Evolutionary conservation across 2,113 vertebrate species (phyloP).

Genomic region (Chaetura pelagica): DNA sequence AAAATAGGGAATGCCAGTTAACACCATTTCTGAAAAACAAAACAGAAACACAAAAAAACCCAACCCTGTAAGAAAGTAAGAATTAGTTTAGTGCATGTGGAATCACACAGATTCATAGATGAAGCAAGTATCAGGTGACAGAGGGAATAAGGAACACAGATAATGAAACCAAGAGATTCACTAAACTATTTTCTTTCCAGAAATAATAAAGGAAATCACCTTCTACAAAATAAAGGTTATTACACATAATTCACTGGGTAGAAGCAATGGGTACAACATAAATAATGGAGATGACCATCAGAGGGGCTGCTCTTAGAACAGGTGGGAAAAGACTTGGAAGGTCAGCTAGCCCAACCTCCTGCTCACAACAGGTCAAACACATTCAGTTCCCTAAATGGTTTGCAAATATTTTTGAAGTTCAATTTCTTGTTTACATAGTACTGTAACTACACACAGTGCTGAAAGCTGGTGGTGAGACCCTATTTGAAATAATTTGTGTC

Average conservation of each 20-base stretch:
- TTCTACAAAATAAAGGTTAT: background rate
- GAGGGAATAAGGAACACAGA: background rate
- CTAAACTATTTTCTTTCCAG: background rate
- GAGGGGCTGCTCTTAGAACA: background rate
- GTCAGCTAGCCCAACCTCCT: background rate
- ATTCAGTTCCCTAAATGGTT: background rate
- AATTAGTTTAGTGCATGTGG: background rate
- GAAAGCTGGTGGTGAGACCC: background rate
- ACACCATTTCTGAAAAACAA: background rate
- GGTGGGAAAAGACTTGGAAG: background rate
- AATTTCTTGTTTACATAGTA: background rate
- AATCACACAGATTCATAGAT: background rate
- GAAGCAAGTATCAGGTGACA: background rate
- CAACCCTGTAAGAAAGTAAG: background rate
- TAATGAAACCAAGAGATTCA: background rate
- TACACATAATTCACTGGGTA: background rate
- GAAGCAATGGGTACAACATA: background rate
- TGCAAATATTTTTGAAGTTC: slow-evolving; percentile 1
- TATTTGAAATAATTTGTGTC: background rate
- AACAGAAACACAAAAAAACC: too few relatives aligned
- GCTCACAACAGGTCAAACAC: background rate
- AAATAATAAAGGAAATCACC: background rate
- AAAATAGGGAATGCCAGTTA: background rate
- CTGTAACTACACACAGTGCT: background rate
- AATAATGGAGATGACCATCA: background rate